These are phyloP conservation scores for Cephus pulcher DNA, from an alignment of 2,888 invertebrate species.

Conservation along the genomic window DNA sequence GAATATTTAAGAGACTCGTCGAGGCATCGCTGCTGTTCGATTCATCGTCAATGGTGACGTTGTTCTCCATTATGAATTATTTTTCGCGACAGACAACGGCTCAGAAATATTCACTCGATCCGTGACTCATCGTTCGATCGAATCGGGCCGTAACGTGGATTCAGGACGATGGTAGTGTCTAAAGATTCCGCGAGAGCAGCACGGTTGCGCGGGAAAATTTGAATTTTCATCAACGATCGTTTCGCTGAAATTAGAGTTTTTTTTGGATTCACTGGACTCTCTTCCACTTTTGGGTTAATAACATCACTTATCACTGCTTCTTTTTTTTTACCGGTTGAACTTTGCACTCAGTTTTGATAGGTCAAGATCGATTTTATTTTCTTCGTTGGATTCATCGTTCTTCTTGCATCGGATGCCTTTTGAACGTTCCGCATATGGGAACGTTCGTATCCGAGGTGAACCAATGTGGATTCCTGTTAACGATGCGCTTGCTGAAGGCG, in stretches of 20 bases:
- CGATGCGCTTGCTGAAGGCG: neutral
- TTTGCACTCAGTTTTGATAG: neutral
- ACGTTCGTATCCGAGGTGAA: neutral
- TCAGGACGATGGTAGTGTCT: neutral
- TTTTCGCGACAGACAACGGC: neutral
- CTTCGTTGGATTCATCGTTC: neutral
- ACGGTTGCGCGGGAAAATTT: neutral
- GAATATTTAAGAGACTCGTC: constrained; percentile 27
- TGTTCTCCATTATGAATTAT: neutral
- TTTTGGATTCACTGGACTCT: neutral
- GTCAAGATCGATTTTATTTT: neutral
- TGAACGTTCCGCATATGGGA: neutral
- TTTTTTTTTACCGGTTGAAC: neutral
- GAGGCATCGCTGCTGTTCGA: constrained; percentile 7
- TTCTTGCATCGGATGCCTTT: neutral
- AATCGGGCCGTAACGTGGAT: no score
- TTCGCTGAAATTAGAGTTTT: no score
- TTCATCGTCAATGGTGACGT: neutral
- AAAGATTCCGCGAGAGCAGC: neutral
- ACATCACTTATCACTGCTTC: neutral
- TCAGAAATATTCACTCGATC: neutral
- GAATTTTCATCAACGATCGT: neutral
- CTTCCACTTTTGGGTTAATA: neutral
- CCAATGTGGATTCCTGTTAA: neutral
- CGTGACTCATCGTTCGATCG: neutral